Evolutionary conservation across 2,797 vertebrate genomes (phyloP).

Genomic region (Bryconaethiops microstoma): DNA sequence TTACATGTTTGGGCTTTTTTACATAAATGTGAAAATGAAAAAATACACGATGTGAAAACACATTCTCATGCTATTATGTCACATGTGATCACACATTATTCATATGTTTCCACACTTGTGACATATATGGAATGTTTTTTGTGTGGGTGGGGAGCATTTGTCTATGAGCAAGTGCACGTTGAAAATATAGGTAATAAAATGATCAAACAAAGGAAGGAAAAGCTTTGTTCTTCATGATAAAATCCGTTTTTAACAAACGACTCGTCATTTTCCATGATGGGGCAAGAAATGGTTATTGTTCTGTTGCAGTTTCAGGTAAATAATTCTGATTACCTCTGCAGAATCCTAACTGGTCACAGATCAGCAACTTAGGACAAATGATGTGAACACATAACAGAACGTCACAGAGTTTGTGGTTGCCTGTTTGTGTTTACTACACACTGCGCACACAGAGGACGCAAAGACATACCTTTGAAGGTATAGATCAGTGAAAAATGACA

Average conservation of each 20-base stretch:
- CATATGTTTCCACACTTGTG: too few relatives aligned
- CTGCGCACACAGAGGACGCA: not conserved
- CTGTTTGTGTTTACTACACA: slow-evolving; percentile 17
- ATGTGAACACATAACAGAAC: slow-evolving; percentile 6
- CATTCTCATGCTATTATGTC: too few relatives aligned
- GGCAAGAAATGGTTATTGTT: not conserved
- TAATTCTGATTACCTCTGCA: not conserved
- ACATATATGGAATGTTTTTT: too few relatives aligned
- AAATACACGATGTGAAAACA: too few relatives aligned
- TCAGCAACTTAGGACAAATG: not conserved
- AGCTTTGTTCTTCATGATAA: too few relatives aligned
- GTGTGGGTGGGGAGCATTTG: too few relatives aligned
- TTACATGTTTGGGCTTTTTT: too few relatives aligned
- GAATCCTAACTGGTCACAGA: slow-evolving; percentile 1
- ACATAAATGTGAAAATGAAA: too few relatives aligned
- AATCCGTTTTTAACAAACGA: too few relatives aligned
- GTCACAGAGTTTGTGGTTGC: not conserved
- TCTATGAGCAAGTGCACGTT: too few relatives aligned
- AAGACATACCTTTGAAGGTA: not conserved
- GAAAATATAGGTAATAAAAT: not conserved
- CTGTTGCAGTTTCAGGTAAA: not conserved
- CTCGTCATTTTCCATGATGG: not conserved
- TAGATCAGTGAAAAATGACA: not conserved
- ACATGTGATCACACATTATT: not conserved
- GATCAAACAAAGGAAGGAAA: not conserved